Conservation (phyloP, 2,113 vertebrate genomes). For the Phyllostomus discolor region DNA sequence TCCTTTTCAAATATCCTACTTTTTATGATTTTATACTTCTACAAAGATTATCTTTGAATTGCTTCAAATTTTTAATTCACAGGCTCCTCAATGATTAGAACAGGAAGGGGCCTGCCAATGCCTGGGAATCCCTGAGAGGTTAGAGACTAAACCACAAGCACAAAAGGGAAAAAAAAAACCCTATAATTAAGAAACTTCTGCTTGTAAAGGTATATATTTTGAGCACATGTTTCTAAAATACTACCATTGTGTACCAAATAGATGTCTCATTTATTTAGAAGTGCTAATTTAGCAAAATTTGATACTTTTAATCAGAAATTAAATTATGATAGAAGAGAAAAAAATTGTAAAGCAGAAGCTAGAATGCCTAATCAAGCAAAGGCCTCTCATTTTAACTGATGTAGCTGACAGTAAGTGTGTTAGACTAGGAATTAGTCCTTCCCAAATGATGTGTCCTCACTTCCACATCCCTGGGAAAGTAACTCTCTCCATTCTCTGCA, state of each 20-base stretch:
- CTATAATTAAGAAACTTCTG: background rate
- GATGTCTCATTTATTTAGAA: constrained; percentile 46
- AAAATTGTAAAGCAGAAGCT: background rate
- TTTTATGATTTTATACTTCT: background rate
- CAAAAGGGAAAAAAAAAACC: background rate
- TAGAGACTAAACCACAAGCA: background rate
- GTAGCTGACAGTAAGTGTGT: background rate
- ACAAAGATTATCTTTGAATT: background rate
- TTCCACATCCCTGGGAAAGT: background rate
- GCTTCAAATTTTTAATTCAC: background rate
- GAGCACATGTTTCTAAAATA: constrained; percentile 27
- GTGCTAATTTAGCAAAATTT: background rate
- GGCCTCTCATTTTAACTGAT: background rate
- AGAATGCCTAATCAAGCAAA: background rate
- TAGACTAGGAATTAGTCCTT: background rate
- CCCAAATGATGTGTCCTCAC: background rate
- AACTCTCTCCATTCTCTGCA: background rate
- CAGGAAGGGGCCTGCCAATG: background rate
- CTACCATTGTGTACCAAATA: constrained; percentile 54
- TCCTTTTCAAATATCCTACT: background rate
- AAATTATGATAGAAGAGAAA: background rate
- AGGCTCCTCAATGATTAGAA: background rate
- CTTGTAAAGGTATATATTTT: constrained; percentile 37
- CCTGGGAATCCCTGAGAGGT: background rate
- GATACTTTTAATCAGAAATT: constrained; percentile 30